Percentiles rank a stretch among this genome's conserved stretches.
phyloP scores from a whole-genome alignment of 2,113 vertebrate species.

The Oreotrochilus melanogaster region DNA sequence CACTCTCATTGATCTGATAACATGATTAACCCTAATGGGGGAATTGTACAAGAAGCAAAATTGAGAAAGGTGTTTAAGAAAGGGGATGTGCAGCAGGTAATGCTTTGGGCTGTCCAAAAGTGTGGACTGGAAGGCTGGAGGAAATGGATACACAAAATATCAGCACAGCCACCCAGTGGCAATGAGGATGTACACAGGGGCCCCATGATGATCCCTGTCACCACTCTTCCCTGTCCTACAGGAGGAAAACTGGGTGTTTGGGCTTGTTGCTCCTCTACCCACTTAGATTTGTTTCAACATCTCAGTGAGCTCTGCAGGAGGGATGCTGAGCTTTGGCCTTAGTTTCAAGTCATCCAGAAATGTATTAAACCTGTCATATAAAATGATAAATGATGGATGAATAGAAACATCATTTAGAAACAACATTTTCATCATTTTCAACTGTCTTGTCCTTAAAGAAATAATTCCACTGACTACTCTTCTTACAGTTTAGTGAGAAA shows the following conservation, averaged over 20 bases:
- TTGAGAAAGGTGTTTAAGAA: background rate
- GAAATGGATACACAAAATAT: background rate
- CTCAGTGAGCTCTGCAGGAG: background rate
- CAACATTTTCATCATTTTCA: background rate
- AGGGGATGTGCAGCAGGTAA: background rate
- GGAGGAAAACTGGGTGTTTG: background rate
- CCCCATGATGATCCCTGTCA: fast-evolving
- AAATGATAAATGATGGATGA: background rate
- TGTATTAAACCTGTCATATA: background rate
- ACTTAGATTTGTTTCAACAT: background rate
- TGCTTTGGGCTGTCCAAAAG: background rate
- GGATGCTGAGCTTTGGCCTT: background rate
- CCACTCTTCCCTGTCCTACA: background rate
- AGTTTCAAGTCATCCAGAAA: background rate
- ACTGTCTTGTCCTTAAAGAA: background rate
- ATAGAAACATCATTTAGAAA: background rate
- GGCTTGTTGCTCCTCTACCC: background rate
- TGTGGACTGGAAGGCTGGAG: background rate
- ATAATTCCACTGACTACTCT: background rate
- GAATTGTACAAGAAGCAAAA: background rate
- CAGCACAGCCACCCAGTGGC: background rate
- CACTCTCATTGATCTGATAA: background rate
- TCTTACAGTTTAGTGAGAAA: background rate
- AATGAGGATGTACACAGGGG: background rate
- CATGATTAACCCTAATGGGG: background rate